Base-by-base conservation (phyloP, 2,797 vertebrate genomes). In the Momotus momota region DNA sequence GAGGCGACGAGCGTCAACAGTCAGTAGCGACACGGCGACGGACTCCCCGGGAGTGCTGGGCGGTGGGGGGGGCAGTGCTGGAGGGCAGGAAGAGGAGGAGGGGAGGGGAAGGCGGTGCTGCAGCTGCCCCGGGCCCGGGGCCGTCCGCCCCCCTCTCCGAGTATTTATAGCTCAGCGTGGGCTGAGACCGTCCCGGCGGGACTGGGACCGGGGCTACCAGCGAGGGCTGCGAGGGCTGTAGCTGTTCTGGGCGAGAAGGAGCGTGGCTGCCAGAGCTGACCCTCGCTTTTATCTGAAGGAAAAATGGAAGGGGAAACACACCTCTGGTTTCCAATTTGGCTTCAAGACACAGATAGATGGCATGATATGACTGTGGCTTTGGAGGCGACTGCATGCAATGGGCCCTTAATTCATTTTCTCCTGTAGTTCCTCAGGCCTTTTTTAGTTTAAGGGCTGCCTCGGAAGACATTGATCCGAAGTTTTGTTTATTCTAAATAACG, bases 211-310 rank as follows among this genome's bases (percentile, higher is more conserved):
- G n/a, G 11, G 33, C 74, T 23, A 78, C 33, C 40, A 4, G 49
- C 61, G 40, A 6, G 55, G 61, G 51, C 64, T 45, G 46, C 33
- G 43, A 11, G 1, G 31, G 33, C 26, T 23, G 75, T 1, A 12
- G 29, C 43, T 8, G 69, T 5, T 55, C 72, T 38, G 48, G 65
- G 78, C 8, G 6, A n/a, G 65, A 6, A 16, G 70, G 27, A 10
- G 13, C 1, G 49, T 2, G 43, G 57, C 51, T 13, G 46, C 25
- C 1, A 3, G 54, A 10, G 25, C 43, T 3, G 9, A 10, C 14
- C 33, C 20, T 3, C 2, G 1, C 23, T 12, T 12, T 6, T 21
- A 0, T 10, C 35, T 1, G 72, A 12, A 13, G 22, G 2, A 3
- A 25, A 48, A 7, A 12, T 6, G 23, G 49, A 19, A 19, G 60